phyloP scores from a whole-genome alignment of 35 echinoderm and acorn worm genomes.

The Ophioderma brevispina region DNA sequence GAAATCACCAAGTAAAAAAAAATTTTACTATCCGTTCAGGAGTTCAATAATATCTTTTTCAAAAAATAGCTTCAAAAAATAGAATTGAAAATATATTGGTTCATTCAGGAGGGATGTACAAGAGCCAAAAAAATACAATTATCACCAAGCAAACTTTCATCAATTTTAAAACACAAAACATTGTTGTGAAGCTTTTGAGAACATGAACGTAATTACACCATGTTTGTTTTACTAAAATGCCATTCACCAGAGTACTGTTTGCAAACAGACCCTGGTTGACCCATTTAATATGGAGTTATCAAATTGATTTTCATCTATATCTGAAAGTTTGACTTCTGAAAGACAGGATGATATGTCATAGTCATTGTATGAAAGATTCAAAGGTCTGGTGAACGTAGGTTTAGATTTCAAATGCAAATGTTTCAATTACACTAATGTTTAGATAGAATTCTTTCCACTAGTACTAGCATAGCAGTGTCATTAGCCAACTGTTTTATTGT shows the following conservation, averaged over 20 bases:
- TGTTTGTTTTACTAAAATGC: not conserved
- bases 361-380: not conserved
- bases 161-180: not conserved
- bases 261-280: not conserved
- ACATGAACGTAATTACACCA: not conserved
- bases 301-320: not conserved
- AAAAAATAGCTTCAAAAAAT: not conserved
- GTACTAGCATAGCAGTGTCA: not conserved
- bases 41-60: not conserved
- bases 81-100: not conserved
- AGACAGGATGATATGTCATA: not conserved
- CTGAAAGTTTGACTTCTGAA: not conserved
- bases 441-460: not conserved
- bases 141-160: not conserved
- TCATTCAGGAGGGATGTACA: too few relatives aligned
- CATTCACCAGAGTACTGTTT: not conserved
- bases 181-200: not conserved
- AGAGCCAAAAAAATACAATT: too few relatives aligned
- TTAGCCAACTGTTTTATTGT: not conserved
- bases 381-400: not conserved
- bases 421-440: not conserved
- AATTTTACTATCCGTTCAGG: not conserved
- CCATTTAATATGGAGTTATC: not conserved
- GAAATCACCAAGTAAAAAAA: not conserved
- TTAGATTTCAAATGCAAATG: not conserved